Evolutionary conservation across 2,888 invertebrate genomes (phyloP).

Genomic region (Apoderus coryli): DNA sequence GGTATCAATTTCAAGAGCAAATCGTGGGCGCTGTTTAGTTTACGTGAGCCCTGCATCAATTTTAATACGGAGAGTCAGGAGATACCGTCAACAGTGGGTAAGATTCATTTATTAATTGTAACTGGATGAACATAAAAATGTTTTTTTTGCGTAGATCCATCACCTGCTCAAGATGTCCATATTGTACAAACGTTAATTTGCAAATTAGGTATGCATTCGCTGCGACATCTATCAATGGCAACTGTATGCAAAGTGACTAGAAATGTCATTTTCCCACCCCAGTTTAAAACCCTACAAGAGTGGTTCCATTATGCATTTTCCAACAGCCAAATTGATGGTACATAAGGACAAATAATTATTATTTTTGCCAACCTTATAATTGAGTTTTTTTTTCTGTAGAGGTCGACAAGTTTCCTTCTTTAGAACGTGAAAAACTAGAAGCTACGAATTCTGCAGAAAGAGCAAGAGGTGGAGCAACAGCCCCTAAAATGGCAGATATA

Average conservation of each 20-base stretch:
- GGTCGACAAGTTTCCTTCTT: slow-evolving; percentile 79
- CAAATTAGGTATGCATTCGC: slow-evolving; percentile 61
- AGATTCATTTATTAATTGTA: too few relatives aligned
- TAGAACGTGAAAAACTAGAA: slow-evolving; percentile 60
- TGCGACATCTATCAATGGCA: slow-evolving; percentile 78
- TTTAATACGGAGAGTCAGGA: slow-evolving; percentile 91
- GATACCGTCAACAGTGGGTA: slow-evolving; percentile 43
- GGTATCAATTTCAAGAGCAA: slow-evolving; percentile 93
- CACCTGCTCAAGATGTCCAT: slow-evolving; percentile 49
- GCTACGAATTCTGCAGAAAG: slow-evolving; percentile 42
- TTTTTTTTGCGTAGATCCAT: too few relatives aligned
- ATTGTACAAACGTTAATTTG: slow-evolving; percentile 86
- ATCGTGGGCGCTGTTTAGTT: slow-evolving; percentile 90
- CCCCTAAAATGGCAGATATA: slow-evolving; percentile 54
- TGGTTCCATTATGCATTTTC: slow-evolving; percentile 97
- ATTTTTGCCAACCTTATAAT: too few relatives aligned
- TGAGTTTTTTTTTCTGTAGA: slow-evolving; percentile 37
- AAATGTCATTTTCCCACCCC: slow-evolving; percentile 86
- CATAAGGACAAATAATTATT: too few relatives aligned
- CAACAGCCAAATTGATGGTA: slow-evolving; percentile 87
- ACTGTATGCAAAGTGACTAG: slow-evolving; percentile 86
- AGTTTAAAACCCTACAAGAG: slow-evolving; percentile 85
- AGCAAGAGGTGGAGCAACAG: slow-evolving; percentile 33
- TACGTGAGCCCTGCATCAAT: slow-evolving; percentile 83
- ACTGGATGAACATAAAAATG: too few relatives aligned